phyloP scores from a whole-genome alignment of 2,113 vertebrate species.

The Eupsittula cactorum region DNA sequence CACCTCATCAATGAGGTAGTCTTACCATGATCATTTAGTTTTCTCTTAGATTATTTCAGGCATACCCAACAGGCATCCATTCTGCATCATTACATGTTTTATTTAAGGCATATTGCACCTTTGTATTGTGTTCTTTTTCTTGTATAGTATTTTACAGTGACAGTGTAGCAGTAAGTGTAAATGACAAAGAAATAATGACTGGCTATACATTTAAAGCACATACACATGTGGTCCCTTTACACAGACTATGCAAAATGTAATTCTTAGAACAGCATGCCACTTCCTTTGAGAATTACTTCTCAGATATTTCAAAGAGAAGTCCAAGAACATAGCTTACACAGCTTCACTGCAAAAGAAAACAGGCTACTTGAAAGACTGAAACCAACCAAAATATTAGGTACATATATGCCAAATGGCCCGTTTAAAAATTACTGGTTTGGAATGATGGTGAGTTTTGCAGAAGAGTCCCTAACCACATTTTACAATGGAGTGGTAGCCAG shows the following conservation, averaged over 20 bases:
- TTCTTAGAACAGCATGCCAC: not conserved
- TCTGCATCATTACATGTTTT: not conserved
- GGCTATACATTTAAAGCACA: not conserved
- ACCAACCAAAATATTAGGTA: not conserved
- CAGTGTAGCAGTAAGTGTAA: not conserved
- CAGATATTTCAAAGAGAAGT: not conserved
- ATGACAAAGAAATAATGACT: not conserved
- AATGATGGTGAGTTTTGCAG: not conserved
- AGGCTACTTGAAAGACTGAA: not conserved
- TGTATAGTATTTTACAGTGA: not conserved
- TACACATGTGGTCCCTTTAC: not conserved
- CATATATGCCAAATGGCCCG: not conserved
- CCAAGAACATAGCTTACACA: not conserved
- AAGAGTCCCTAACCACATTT: not conserved
- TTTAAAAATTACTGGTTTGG: not conserved
- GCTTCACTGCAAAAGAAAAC: not conserved
- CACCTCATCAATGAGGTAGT: not conserved
- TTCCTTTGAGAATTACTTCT: not conserved
- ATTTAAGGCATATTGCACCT: conserved; percentile 3
- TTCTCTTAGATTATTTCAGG: not conserved
- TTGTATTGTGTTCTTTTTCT: not conserved
- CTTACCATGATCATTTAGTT: not conserved
- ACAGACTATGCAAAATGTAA: not conserved
- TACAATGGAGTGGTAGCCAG: not conserved
- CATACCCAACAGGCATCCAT: not conserved